Conservation (phyloP, 2,888 invertebrate species). For the Hoplodrina ambigua region DNA sequence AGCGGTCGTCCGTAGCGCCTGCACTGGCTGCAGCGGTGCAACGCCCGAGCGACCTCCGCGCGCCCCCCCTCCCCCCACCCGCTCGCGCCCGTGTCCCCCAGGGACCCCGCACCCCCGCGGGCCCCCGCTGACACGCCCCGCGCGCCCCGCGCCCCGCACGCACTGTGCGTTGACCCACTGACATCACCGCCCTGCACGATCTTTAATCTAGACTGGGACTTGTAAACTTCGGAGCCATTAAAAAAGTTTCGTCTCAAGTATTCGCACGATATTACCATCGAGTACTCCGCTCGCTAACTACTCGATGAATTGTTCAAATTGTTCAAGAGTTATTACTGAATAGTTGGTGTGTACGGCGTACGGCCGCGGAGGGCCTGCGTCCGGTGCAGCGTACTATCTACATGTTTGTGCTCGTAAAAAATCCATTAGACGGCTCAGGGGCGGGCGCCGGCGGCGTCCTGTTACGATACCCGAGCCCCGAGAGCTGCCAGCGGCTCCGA, state of each 20-base stretch:
- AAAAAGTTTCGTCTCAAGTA: conserved; percentile 59
- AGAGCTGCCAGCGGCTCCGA: conserved; percentile 46
- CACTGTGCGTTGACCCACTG: conserved; percentile 90
- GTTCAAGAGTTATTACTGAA: conserved; percentile 29
- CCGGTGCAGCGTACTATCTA: conserved; percentile 67
- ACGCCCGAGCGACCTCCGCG: conserved; percentile 78
- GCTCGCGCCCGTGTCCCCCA: conserved; percentile 27
- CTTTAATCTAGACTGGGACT: conserved; percentile 85
- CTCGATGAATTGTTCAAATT: conserved; percentile 13
- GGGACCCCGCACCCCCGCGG: conserved; percentile 27
- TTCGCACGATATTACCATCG: conserved; percentile 46
- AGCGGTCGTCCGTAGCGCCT: conserved; percentile 78
- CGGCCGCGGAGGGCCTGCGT: conserved; percentile 54
- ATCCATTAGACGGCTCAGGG: too few species aligned
- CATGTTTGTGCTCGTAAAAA: conserved; percentile 61
- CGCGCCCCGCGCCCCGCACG: conserved; percentile 78
- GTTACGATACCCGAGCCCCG: conserved; percentile 57
- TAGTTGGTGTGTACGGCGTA: conserved; percentile 42
- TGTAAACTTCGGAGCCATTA: conserved; percentile 70
- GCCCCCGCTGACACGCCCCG: conserved; percentile 59
- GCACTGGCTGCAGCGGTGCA: conserved; percentile 87
- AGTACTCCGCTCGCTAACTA: conserved; percentile 49
- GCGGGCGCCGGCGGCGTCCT: conserved; percentile 17
- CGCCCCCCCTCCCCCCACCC: conserved; percentile 41
- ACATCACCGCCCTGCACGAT: conserved; percentile 88